Base-by-base conservation (phyloP, 2,113 vertebrate species). In the Collichthys lucidus region DNA sequence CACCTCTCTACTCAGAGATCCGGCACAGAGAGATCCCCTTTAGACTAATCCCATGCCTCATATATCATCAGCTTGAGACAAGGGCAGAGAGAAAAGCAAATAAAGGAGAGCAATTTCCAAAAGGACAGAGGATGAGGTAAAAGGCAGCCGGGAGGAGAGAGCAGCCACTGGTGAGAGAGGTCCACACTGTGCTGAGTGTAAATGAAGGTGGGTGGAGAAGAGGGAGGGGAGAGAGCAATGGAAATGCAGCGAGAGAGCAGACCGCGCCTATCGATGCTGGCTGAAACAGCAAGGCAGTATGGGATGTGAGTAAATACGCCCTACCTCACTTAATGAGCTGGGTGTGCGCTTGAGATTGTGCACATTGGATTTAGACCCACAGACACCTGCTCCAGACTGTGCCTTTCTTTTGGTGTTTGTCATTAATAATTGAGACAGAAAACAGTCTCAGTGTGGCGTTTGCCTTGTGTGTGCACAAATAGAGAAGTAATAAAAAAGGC, bases 231-330 rank as follows among this genome's bases (percentile, higher is more conserved):
- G 76, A 82, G 70, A 60, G 83, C 40, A 40, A 80, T 82, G 69
- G 80, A 88, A 82, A 91, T 88, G 83, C 84, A 86, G 83, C 55
- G 80, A 17, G 29, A 74, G 63, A 79, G 82, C 80, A 92, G 90
- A 92, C 91, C 87, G 79, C 88, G 86, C 92, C 92, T 94, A 91
- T 90, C 55, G 53, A 88, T 65, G 75, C 79, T 24, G 53, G 72
- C 78, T 77, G 77, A 63, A 53, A 74, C 66, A 87, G 85, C 76
- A 84, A 88, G 66, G 86, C 64, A 79, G 80, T 74, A 82, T 80
- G 82, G 77, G 80, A 83, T 60, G 66, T 31, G 73, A 56, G 70
- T 55, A 70, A 88, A 86, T 63, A 84, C 63, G 88, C 52, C 56
- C 73, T 69, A 57, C 61, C 68, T 61, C 17, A 11, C 60, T 73